Evolutionary conservation across 2,797 vertebrate species (phyloP), one percentile per base, ranked within the genome.

Genomic region (Acipenser ruthenus): DNA sequence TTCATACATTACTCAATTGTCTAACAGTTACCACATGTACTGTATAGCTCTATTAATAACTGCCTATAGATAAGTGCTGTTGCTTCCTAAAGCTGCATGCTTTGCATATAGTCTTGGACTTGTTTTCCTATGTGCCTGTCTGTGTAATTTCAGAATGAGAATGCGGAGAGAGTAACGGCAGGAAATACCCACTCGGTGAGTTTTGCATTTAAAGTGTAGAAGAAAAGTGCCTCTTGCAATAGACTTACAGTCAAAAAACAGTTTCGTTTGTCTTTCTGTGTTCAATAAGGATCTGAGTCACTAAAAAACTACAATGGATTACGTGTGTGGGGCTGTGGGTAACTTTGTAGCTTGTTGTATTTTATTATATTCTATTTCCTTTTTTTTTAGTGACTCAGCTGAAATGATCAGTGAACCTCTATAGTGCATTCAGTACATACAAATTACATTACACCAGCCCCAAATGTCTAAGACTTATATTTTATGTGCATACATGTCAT

Each of bases 111-210:
- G 37, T 37, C 60, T 50, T 63, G 66, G 58, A 51, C 68, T 47
- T 71, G 73, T 65, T 69, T 70, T 67, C 67, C 62, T 68, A 55
- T 64, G 10, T 69, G 72, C 70, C 62, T 77, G 60, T 79, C 62
- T 84, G 67, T 79, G 72, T 77, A 69, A 75, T 71, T 72, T 59
- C 78, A 90, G 88, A 84, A 84, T 48, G 86, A 87, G 69, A 78
- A 68, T 60, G 84, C 79, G 70, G 79, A 77, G 68, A 78, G 80
- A 68, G 72, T 81, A 66, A 75, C 82, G 7, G 56, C 84, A 48
- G 84, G 86, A 8, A 71, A 74, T 47, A 77, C 84, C 71, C 83
- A 78, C 67, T 79, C 72, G 79, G 88, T 90, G 79, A 88, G 87
- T 81, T 49, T 50, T n/a, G 13, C 55, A 5, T 48, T 10, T 47